Percentiles rank a stretch among this genome's conserved stretches.
Evolutionary conservation across 2,888 invertebrate genomes (phyloP).

Genomic region (Spilarctia lutea): DNA sequence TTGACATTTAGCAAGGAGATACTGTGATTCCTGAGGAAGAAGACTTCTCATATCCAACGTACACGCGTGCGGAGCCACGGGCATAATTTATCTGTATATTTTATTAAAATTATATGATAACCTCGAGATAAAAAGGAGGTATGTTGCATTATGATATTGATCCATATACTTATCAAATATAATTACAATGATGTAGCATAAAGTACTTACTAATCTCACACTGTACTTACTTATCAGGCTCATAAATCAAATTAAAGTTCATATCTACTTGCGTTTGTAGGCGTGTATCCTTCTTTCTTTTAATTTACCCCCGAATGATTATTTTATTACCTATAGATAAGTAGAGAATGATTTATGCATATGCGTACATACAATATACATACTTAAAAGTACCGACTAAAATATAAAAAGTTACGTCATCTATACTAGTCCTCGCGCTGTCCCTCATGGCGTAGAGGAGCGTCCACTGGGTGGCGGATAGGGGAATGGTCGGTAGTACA

Average conservation of each 20-base stretch:
- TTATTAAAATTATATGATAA: not conserved
- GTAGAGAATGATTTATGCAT: not conserved
- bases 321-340: not conserved
- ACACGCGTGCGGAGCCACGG: too few species aligned
- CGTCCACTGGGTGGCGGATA: too few species aligned
- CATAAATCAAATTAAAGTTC: not conserved
- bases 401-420: not conserved
- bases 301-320: not conserved
- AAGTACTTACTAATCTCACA: not conserved
- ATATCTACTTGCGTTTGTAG: not conserved
- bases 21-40: too few species aligned
- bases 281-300: not conserved
- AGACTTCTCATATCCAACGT: too few species aligned
- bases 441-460: too few species aligned
- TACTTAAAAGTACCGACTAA: too few species aligned
- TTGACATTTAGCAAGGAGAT: too few species aligned
- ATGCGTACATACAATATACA: not conserved
- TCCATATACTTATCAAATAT: conserved; percentile 7
- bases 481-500: too few species aligned
- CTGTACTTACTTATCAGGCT: not conserved
- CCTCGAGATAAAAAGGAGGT: not conserved
- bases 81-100: not conserved
- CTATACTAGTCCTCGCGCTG: not conserved
- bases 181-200: not conserved
- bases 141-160: conserved; percentile 5